phyloP scores from a whole-genome alignment of 2,797 vertebrate genomes.

The Apogon talboti region DNA sequence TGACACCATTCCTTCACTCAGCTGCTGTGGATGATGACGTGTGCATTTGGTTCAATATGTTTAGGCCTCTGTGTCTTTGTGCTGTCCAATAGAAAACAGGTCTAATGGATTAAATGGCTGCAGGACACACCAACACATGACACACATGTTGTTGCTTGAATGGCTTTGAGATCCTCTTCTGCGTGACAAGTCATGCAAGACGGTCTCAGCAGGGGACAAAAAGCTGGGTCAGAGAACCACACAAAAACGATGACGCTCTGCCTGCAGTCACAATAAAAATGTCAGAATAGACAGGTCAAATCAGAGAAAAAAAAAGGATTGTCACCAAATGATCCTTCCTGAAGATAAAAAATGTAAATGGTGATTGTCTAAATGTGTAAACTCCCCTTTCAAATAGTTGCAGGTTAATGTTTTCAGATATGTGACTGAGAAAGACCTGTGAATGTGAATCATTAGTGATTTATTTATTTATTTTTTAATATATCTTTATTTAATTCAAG shows the following conservation, averaged over 20 bases:
- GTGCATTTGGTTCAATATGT: not conserved
- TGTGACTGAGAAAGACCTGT: too few species aligned
- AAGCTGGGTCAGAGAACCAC: conserved; percentile 33
- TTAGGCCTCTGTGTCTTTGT: not conserved
- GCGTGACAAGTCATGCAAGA: conserved; percentile 1
- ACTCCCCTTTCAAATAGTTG: too few species aligned
- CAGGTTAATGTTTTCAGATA: too few species aligned
- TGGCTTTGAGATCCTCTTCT: conserved; percentile 32
- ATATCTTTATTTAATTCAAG: too few species aligned
- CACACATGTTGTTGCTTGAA: conserved; percentile 32
- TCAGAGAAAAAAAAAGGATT: not conserved
- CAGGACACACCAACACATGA: conserved; percentile 36
- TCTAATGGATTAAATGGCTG: conserved; percentile 60
- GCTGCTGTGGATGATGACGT: not conserved
- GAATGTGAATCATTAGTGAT: too few species aligned
- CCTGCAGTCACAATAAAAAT: not conserved
- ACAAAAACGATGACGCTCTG: not conserved
- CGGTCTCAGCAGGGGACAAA: not conserved
- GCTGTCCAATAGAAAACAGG: not conserved
- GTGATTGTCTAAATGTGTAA: too few species aligned
- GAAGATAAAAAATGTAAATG: too few species aligned
- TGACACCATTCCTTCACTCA: not conserved
- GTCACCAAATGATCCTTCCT: too few species aligned
- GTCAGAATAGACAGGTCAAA: not conserved
- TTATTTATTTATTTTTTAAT: too few species aligned